Evolutionary conservation across 2,797 vertebrate species (phyloP), one percentile per base, ranked within the genome.

Genomic region (Serranus cabrilla): DNA sequence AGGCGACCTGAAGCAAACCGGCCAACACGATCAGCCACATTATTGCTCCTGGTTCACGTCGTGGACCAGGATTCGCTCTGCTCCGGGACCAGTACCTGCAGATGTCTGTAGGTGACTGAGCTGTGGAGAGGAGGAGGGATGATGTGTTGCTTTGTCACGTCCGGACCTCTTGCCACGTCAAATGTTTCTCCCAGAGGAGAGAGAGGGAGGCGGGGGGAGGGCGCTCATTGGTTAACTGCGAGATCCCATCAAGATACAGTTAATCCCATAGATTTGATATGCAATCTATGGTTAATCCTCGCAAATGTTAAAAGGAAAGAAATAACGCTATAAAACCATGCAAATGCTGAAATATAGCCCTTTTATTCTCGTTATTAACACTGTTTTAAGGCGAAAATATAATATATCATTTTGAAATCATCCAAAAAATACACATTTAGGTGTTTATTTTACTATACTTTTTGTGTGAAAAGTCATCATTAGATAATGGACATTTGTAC

Each of bases 91-190:
- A 27, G 52, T 8, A 59, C 70, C 80, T 71, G 78, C 58, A 61
- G 76, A 75, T 17, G 55, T 43, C 8, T 39, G 60, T 23, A 11
- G 14, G 75, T 25, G 7, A 68, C 47, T 21, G 31, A 42, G 67
- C 13, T 1, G 17, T 58, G 1, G 51, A 42, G 7, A 37, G 58
- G 56, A 63, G 71, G 58, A 42, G 60, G 42, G 60, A 46, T 82
- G 82, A 76, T 82, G 81, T 50, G 67, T 37, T 23, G 27, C 20
- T 82, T 70, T 87, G 92, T 93, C 85, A 91, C 86, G 71, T 92
- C 92, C 90, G 91, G 90, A 90, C 14, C 55, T 75, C 75, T 62
- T 95, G 92, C 94, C 94, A 95, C 93, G 94, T 95, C 93, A 91
- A 90, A 66, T 64, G 52, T 85, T 71, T 80, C 51, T 10, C 50